Conservation (phyloP, 1,140 invertebrate species). For the Zaprionus capensis region DNA sequence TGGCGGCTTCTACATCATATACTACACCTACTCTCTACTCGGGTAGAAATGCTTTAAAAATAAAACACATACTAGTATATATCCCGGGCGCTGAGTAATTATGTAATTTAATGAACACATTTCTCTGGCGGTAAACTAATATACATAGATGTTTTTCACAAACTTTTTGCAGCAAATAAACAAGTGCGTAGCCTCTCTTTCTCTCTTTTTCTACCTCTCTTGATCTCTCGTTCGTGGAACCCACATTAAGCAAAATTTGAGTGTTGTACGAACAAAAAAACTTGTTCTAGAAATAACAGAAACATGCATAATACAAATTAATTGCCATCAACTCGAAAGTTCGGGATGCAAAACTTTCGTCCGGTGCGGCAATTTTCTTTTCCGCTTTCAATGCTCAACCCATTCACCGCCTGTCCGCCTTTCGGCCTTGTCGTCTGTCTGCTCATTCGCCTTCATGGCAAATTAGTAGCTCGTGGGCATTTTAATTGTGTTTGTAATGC, state of each 20-base stretch:
- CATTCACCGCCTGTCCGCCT: background rate
- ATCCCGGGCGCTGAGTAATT: background rate
- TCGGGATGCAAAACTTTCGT: slow-evolving; percentile 41
- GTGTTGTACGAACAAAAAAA: slow-evolving; percentile 20
- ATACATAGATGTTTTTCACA: slow-evolving; percentile 1
- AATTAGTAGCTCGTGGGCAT: slow-evolving; percentile 82
- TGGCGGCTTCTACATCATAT: no score
- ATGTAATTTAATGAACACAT: slow-evolving; percentile 1
- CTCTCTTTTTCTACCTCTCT: background rate
- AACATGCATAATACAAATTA: slow-evolving; percentile 79
- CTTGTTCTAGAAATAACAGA: slow-evolving; percentile 59
- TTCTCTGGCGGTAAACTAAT: slow-evolving; percentile 5
- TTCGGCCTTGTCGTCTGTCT: slow-evolving; percentile 7
- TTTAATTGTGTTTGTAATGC: slow-evolving; percentile 77
- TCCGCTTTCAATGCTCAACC: slow-evolving; percentile 14
- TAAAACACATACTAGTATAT: background rate
- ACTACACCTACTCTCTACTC: no score
- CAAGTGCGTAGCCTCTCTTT: background rate
- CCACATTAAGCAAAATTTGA: slow-evolving; percentile 43
- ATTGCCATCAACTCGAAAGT: slow-evolving; percentile 75
- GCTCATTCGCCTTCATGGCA: slow-evolving; percentile 63
- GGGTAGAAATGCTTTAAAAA: background rate
- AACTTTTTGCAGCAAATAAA: slow-evolving; percentile 3
- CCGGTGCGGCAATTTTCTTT: slow-evolving; percentile 23
- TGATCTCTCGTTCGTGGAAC: background rate